A percentile compares a stretch with the other conserved stretches of the same genome.
phyloP scores from a whole-genome alignment of 2,888 invertebrate genomes.

The Scaptomyza cyrtandrae region DNA sequence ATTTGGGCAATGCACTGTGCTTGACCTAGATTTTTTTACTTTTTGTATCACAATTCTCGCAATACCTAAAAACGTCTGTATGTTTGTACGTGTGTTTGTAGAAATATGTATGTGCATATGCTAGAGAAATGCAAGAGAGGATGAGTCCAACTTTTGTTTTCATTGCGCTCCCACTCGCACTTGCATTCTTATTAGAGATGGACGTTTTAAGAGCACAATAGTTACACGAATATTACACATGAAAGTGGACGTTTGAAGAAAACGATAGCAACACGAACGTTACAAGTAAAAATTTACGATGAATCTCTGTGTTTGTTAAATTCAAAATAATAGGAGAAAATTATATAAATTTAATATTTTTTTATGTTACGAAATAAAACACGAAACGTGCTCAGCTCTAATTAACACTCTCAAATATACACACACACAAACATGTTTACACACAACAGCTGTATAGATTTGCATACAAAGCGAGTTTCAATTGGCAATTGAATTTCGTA shows the following conservation, averaged over 20 bases:
- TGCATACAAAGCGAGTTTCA: slow-evolving; percentile 38
- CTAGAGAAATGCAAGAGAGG: slow-evolving; percentile 7
- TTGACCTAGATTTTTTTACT: slow-evolving; percentile 51
- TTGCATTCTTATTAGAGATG: slow-evolving; percentile 3
- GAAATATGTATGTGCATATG: background rate
- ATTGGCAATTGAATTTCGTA: slow-evolving; percentile 52
- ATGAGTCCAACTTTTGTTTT: slow-evolving; percentile 41
- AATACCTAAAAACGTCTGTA: background rate
- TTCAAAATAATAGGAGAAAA: background rate
- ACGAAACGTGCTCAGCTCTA: slow-evolving; percentile 1
- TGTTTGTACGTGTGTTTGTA: background rate
- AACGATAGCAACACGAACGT: background rate
- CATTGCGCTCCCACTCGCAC: slow-evolving; percentile 38
- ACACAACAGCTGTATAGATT: slow-evolving; percentile 18
- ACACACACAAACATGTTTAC: background rate
- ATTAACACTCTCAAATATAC: background rate
- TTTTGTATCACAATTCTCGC: slow-evolving; percentile 31
- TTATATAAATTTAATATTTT: no score
- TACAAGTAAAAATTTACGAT: background rate
- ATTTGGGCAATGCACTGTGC: slow-evolving; percentile 54
- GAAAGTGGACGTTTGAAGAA: background rate
- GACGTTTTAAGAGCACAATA: background rate
- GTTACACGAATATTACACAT: background rate
- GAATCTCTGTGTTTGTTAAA: no score
- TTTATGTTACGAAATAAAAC: background rate